Percentiles rank a stretch among this genome's conserved stretches.
Conservation (phyloP, 2,888 invertebrate genomes). For the Ophion obscuratus region DNA sequence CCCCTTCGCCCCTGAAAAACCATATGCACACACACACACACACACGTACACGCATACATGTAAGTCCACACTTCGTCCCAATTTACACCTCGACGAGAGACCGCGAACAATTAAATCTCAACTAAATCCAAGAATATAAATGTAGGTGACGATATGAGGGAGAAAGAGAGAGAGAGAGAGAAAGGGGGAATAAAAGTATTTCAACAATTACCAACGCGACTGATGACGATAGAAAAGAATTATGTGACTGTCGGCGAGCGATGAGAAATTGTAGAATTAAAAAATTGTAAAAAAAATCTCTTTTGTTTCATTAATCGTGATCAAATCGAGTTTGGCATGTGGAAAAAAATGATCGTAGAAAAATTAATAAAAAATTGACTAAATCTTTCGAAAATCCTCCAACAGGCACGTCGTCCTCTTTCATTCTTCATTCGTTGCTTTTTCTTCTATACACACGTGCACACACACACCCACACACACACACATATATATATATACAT, state of each 20-base stretch:
- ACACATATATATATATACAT: constrained; percentile 41
- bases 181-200: background rate
- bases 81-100: constrained; percentile 51
- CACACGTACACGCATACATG: constrained; percentile 13
- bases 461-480: constrained; percentile 28
- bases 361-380: background rate
- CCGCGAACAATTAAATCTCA: constrained; percentile 45
- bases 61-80: constrained; percentile 20
- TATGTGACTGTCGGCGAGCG: constrained; percentile 35
- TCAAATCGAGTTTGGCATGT: constrained; percentile 35
- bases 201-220: constrained; percentile 49
- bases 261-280: constrained; percentile 12
- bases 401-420: constrained; percentile 23
- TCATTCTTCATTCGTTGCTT: constrained; percentile 59
- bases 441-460: constrained; percentile 39
- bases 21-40: constrained; percentile 11
- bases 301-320: constrained; percentile 38
- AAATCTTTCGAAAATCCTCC: constrained; percentile 20
- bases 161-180: no score
- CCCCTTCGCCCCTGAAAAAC: background rate
- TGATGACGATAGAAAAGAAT: constrained; percentile 39
- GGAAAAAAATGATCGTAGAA: constrained; percentile 7
- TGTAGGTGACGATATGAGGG: constrained; percentile 30
- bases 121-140: constrained; percentile 47
- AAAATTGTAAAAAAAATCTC: background rate